Conservation (phyloP, 2,888 invertebrate species). For the Acronicta leporina region DNA sequence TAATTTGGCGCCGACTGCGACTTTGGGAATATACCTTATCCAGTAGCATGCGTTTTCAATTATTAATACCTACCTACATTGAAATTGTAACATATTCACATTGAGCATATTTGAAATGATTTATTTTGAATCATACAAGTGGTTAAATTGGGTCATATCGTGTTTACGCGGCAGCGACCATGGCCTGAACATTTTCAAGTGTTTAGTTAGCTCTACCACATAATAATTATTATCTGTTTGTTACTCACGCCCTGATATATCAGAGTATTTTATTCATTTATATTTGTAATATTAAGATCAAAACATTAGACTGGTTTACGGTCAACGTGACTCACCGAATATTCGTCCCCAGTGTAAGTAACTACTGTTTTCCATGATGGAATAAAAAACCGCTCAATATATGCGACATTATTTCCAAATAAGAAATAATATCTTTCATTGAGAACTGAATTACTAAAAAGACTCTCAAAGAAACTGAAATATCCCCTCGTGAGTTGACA, state of each 20-base stretch:
- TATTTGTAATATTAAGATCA: background rate
- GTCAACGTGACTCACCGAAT: too few species aligned
- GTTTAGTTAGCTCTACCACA: slow-evolving; percentile 50
- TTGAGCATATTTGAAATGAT: slow-evolving; percentile 23
- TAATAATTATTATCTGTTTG: slow-evolving; percentile 52
- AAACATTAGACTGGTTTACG: too few species aligned
- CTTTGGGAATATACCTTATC: slow-evolving; percentile 17
- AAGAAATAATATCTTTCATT: slow-evolving; percentile 74
- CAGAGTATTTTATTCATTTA: slow-evolving; percentile 15
- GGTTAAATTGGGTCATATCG: slow-evolving; percentile 55
- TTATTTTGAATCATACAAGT: slow-evolving; percentile 55
- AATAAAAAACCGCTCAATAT: slow-evolving; percentile 20
- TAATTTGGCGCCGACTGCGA: slow-evolving; percentile 14
- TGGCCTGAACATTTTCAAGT: slow-evolving; percentile 61
- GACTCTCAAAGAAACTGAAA: slow-evolving; percentile 84
- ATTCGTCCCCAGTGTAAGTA: background rate
- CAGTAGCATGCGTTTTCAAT: slow-evolving; percentile 13
- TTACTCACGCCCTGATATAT: slow-evolving; percentile 24
- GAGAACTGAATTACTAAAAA: slow-evolving; percentile 78
- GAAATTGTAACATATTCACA: slow-evolving; percentile 18
- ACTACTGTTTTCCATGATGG: background rate
- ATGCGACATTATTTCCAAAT: slow-evolving; percentile 50
- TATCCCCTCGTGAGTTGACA: slow-evolving; percentile 83
- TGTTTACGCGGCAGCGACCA: slow-evolving; percentile 52
- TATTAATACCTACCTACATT: slow-evolving; percentile 37